These are phyloP conservation scores for Liasis olivaceus DNA, from an alignment of 2,797 vertebrate species.

Conservation along the genomic window DNA sequence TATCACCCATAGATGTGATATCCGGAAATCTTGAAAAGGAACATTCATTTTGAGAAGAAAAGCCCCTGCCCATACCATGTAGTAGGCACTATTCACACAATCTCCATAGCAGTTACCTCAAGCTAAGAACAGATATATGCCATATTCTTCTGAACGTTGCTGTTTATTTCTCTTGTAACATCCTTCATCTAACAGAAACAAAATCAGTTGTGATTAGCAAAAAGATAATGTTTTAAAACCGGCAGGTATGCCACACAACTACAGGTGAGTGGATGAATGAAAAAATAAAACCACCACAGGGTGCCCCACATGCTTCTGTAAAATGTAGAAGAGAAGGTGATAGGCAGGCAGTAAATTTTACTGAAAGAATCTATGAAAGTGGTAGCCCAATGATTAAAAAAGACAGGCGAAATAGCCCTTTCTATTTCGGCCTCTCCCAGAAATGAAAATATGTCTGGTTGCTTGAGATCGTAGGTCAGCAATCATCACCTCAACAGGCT, in stretches of 20 bases:
- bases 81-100: neutral
- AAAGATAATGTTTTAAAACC: conserved; percentile 28
- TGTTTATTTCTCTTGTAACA: conserved; percentile 58
- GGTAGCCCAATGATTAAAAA: conserved; percentile 53
- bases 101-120: neutral
- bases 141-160: conserved; percentile 21
- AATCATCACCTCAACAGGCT: conserved; percentile 13
- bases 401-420: conserved; percentile 41
- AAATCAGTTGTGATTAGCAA: conserved; percentile 5
- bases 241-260: conserved; percentile 42
- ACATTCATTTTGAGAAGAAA: neutral
- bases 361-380: conserved; percentile 53
- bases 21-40: neutral
- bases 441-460: conserved; percentile 46
- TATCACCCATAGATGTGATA: neutral
- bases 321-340: conserved; percentile 64
- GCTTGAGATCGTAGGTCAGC: conserved; percentile 33
- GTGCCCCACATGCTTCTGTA: conserved; percentile 30
- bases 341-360: conserved; percentile 52
- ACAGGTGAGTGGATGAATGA: neutral
- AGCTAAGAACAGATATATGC: neutral
- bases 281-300: neutral
- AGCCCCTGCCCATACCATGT: neutral
- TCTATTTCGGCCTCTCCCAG: conserved; percentile 40
- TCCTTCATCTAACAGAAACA: conserved; percentile 55